Evolutionary conservation across 1,140 invertebrate genomes (phyloP).

Genomic region (Globodera rostochiensis): DNA sequence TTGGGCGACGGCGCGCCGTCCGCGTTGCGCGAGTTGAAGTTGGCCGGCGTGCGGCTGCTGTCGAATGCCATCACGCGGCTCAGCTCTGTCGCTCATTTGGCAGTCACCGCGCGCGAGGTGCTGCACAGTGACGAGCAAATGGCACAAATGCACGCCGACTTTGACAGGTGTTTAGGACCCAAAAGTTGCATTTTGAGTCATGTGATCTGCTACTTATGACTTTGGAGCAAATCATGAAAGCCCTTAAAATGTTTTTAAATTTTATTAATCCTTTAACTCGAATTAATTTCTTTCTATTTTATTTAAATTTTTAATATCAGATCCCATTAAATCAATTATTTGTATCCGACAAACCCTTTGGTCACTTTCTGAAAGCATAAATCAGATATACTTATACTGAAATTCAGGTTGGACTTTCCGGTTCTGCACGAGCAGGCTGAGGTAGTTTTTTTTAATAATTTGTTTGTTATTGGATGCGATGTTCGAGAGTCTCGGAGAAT

Average conservation of each 20-base stretch:
- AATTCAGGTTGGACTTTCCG: conserved; percentile 50
- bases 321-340: too few species aligned
- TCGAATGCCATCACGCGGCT: conserved; percentile 91
- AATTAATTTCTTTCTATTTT: too few species aligned
- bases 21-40: conserved; percentile 79
- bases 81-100: conserved; percentile 96
- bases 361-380: conserved; percentile 16
- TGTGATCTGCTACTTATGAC: too few species aligned
- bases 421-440: conserved; percentile 76
- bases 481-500: not conserved
- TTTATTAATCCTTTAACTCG: too few species aligned
- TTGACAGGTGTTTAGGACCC: conserved; percentile 80
- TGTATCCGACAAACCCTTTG: conserved; percentile 2
- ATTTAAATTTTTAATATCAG: too few species aligned
- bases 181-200: too few species aligned
- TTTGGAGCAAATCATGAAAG: too few species aligned
- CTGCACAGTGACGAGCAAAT: conserved; percentile 93
- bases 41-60: conserved; percentile 83
- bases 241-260: too few species aligned
- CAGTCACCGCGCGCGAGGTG: conserved; percentile 90
- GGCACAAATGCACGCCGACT: conserved; percentile 91
- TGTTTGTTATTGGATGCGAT: not conserved
- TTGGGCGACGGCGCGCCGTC: conserved; percentile 81
- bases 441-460: not conserved
- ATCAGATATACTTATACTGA: too few species aligned